A percentile compares a stretch with the other conserved stretches of the same genome.
phyloP scores from a whole-genome alignment of 23 tunicate species.

The Halocynthia aurantium region DNA sequence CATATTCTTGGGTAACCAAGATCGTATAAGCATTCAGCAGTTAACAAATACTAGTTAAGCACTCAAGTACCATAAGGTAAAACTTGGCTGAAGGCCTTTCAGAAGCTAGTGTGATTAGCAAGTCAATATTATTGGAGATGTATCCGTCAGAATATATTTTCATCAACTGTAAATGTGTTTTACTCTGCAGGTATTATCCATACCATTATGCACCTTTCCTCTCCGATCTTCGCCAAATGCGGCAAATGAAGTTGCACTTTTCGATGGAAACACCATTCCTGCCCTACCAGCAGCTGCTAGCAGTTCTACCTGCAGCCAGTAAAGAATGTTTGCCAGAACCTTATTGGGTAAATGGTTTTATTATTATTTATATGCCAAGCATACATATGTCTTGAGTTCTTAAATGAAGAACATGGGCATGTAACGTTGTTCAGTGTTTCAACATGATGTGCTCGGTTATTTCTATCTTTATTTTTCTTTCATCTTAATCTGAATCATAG shows the following conservation, averaged over 20 bases:
- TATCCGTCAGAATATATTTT: neutral
- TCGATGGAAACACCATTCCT: slow-evolving; percentile 81
- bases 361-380: neutral
- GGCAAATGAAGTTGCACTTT: slow-evolving; percentile 56
- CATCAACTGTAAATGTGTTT: too few species aligned
- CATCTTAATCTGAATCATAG: neutral
- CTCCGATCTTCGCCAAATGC: slow-evolving; percentile 70
- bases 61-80: too few species aligned
- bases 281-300: slow-evolving; percentile 94
- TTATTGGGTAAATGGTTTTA: slow-evolving; percentile 55
- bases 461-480: neutral
- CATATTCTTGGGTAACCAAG: too few species aligned
- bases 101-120: too few species aligned
- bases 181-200: slow-evolving; percentile 75
- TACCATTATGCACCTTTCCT: slow-evolving; percentile 97
- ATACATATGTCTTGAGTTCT: too few species aligned
- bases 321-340: slow-evolving; percentile 85
- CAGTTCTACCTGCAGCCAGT: slow-evolving; percentile 93
- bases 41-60: too few species aligned
- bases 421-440: neutral
- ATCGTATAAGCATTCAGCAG: too few species aligned
- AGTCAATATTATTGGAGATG: neutral
- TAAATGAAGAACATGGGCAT: neutral
- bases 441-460: neutral
- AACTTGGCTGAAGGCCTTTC: too few species aligned